These are phyloP conservation scores for Aricia artaxerxes DNA, from an alignment of 2,888 invertebrate genomes.

Conservation along the genomic window DNA sequence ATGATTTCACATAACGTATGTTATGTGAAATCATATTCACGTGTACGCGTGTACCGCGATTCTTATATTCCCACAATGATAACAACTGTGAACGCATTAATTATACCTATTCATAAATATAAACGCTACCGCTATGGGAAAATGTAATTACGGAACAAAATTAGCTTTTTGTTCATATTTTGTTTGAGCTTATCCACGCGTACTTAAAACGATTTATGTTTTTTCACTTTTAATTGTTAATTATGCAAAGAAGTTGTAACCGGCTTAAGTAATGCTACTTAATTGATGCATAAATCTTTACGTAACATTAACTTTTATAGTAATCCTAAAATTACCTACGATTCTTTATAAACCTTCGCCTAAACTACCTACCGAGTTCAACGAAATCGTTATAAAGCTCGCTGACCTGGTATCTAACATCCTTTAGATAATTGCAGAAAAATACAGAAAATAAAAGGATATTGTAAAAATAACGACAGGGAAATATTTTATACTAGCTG, in stretches of 20 bases:
- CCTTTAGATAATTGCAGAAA: background rate
- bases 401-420: background rate
- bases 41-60: background rate
- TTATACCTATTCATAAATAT: slow-evolving; percentile 42
- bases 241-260: background rate
- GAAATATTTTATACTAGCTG: background rate
- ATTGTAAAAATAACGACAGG: background rate
- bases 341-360: background rate
- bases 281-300: background rate
- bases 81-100: slow-evolving; percentile 44
- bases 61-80: slow-evolving; percentile 44
- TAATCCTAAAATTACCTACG: background rate
- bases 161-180: slow-evolving; percentile 23
- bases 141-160: slow-evolving; percentile 32
- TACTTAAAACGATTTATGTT: slow-evolving; percentile 22
- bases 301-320: background rate
- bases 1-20: slow-evolving; percentile 39
- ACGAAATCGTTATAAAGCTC: background rate
- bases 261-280: background rate
- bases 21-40: background rate
- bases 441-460: background rate
- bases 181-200: slow-evolving; percentile 13
- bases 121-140: slow-evolving; percentile 45
- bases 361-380: background rate
- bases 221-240: slow-evolving; percentile 6